Evolutionary conservation across 1,140 invertebrate genomes (phyloP), one percentile per base, ranked within the genome.

Genomic region (Drosophila repletoides): DNA sequence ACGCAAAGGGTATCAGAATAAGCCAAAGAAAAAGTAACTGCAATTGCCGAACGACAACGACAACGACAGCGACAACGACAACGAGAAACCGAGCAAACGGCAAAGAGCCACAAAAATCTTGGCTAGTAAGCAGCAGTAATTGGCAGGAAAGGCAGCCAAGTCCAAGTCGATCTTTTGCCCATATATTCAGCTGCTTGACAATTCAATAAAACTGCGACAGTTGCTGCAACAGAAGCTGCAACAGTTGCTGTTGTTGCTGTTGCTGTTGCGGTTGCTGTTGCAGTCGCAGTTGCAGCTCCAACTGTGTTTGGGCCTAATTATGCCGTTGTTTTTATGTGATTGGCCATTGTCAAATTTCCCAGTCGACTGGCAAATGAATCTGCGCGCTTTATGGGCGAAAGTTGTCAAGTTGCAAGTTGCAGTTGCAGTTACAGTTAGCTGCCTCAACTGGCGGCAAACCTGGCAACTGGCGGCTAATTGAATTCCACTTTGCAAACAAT

Each of bases 161-260:
- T 21, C 22, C 49, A 48, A 48, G 52, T 29, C 45, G 26, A 63
- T 38, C 55, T 64, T 34, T 29, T 43, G 61, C 41, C 60, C 52
- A 66, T 51, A 72, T 67, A 72, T 45, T 24, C 31, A 28, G 4
- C 26, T 14, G 52, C 59, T 75, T 71, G 67, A 75, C 71, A 76
- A 74, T 71, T 74, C 76, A 81, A 81, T 81, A 81, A 81, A 80
- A 71, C 21, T 31, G 41, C 48, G 46, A 67, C 63, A 71, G 52
- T 40, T 53, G 43, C n/a, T n/a, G n/a, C n/a, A n/a, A n/a, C n/a
- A n/a, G n/a, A n/a, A n/a, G n/a, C n/a, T n/a, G n/a, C n/a, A 58
- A 55, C 46, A 66, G 59, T 48, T 55, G 59, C 69, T 15, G 33
- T 41, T 33, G 48, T 51, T 40, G 69, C 46, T 46, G 56, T 17